Conservation (phyloP, 2,888 invertebrate genomes). For the Spilosoma lubricipeda region DNA sequence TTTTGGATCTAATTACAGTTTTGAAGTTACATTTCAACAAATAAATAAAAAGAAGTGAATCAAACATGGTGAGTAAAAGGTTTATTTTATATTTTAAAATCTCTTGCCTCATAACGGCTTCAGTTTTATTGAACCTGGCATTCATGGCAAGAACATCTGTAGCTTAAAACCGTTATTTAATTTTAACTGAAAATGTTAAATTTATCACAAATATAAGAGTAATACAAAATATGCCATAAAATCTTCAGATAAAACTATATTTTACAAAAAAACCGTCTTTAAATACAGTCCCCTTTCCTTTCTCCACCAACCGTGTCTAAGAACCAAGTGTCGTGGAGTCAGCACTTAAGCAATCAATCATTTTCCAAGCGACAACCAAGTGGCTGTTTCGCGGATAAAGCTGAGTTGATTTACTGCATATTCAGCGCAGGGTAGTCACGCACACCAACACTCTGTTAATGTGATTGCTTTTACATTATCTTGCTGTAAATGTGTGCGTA, state of each 20-base stretch:
- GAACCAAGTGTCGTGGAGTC: slow-evolving; percentile 59
- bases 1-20: no score
- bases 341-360: slow-evolving; percentile 70
- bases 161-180: neutral
- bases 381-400: slow-evolving; percentile 51
- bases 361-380: slow-evolving; percentile 62
- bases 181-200: neutral
- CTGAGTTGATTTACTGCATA: slow-evolving; percentile 46
- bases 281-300: neutral
- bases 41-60: no score
- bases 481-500: slow-evolving; percentile 19
- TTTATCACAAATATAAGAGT: neutral
- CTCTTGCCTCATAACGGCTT: neutral
- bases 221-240: neutral
- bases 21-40: no score
- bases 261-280: neutral
- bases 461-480: slow-evolving; percentile 21
- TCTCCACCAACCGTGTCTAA: slow-evolving; percentile 49
- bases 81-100: neutral
- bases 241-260: neutral
- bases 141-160: neutral
- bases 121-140: neutral
- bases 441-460: slow-evolving; percentile 30
- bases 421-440: slow-evolving; percentile 27
- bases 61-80: no score